Evolutionary conservation across 2,888 invertebrate species (phyloP).

Genomic region (Scaptomyza reducta): DNA sequence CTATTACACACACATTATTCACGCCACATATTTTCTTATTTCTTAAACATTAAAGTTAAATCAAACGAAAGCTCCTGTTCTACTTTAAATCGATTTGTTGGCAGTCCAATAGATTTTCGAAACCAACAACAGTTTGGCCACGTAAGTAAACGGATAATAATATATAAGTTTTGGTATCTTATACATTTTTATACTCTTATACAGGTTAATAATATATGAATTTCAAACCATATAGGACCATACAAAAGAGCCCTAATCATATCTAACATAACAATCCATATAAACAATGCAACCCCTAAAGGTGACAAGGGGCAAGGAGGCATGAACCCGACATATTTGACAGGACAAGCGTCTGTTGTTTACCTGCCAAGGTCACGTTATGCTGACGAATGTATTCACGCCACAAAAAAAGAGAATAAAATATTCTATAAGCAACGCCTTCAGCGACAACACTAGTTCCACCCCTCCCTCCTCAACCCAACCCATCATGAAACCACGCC

Average conservation of each 20-base stretch:
- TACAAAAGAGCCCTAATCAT: slow-evolving; percentile 12
- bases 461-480: background rate
- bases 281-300: too few relatives aligned
- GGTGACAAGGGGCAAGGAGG: background rate
- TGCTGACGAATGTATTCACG: slow-evolving; percentile 28
- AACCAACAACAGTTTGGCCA: background rate
- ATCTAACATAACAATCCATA: background rate
- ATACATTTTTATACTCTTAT: background rate
- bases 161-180: background rate
- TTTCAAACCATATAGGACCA: too few relatives aligned
- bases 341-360: slow-evolving; percentile 51
- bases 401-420: slow-evolving; percentile 7
- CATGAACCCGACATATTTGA: background rate
- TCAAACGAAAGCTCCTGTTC: background rate
- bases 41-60: background rate
- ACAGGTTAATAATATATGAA: too few relatives aligned
- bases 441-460: background rate
- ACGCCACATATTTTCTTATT: background rate
- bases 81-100: background rate
- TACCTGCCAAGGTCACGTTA: slow-evolving; percentile 43
- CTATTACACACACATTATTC: background rate
- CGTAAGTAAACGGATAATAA: slow-evolving; percentile 1
- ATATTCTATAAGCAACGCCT: slow-evolving; percentile 30
- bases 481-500: background rate
- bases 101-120: background rate